These are phyloP conservation scores for Callospermophilus lateralis DNA, from an alignment of 2,113 vertebrate genomes.

Conservation along the genomic window DNA sequence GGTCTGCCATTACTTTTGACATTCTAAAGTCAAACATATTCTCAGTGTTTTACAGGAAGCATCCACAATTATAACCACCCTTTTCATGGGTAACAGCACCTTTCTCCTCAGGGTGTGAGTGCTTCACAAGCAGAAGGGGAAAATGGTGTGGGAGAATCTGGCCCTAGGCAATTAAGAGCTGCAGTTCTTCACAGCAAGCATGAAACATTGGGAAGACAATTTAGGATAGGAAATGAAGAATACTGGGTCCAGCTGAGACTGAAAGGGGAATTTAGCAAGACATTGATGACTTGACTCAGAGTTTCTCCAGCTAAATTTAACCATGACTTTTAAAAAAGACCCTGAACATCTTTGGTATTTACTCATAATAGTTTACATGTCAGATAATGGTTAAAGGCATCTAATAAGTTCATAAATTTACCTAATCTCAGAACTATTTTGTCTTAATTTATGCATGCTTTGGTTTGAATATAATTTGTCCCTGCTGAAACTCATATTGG, in stretches of 20 bases:
- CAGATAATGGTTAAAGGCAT: slow-evolving; percentile 23
- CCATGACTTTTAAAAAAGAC: not conserved
- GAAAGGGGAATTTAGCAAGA: slow-evolving; percentile 29
- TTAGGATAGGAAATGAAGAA: slow-evolving; percentile 66
- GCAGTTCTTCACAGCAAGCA: slow-evolving; percentile 19
- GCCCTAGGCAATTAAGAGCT: slow-evolving; percentile 62
- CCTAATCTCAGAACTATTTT: slow-evolving; percentile 12
- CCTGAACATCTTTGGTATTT: slow-evolving; percentile 36
- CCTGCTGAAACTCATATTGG: not conserved
- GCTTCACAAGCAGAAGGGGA: slow-evolving; percentile 40
- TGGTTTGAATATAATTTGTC: not conserved
- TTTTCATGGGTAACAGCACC: slow-evolving; percentile 39
- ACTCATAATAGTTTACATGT: not conserved
- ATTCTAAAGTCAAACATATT: slow-evolving; percentile 47
- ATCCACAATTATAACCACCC: slow-evolving; percentile 60
- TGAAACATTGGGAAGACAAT: not conserved
- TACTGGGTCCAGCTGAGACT: slow-evolving; percentile 52
- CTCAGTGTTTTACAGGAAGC: slow-evolving; percentile 67
- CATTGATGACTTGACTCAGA: slow-evolving; percentile 42
- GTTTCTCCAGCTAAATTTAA: slow-evolving; percentile 66
- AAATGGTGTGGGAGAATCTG: slow-evolving; percentile 47
- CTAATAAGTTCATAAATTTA: not conserved
- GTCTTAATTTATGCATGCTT: not conserved
- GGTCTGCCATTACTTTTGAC: slow-evolving; percentile 68
- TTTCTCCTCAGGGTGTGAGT: slow-evolving; percentile 32